Evolutionary conservation across 2,797 vertebrate genomes (phyloP), one percentile per base, ranked within the genome.

Genomic region (Coregonus ussuriensis): DNA sequence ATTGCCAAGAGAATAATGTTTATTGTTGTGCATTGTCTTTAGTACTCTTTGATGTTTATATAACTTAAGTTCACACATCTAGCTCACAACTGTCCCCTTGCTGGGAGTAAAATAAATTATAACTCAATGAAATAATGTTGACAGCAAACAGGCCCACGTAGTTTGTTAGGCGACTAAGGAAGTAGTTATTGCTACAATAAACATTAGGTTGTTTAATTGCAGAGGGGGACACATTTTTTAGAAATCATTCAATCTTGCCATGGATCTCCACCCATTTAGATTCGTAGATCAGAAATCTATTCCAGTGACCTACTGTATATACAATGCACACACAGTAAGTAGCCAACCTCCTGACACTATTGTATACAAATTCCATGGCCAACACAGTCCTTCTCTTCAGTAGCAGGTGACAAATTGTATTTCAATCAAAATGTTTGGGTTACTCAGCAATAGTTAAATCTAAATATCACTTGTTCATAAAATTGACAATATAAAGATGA

Each of bases 231-330:
- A 35, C 31, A 51, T 67, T 74, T 74, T 68, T 83, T 15, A 75
- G 33, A 73, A 77, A 77, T 76, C 25, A 82, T 77, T 83, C 77
- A 84, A 85, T 71, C 59, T 16, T 37, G 33, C 81, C 82, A 77
- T 76, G 29, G 78, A 29, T 72, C 78, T 79, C 78, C 62, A 9
- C 37, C 59, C 70, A 56, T 71, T 74, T n/a, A 77, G 76, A 77
- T 80, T 76, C 56, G 83, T 77, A 79, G 67, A 59, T 77, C 72
- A 56, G 21, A 54, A 31, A 31, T 65, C 47, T n/a, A 21, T 65
- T 72, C 31, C 15, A 9, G 1, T 16, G 65, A 6, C 75, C 33
- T 47, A 47, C 41, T 47, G 41, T 47, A 53, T 31, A 67, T 6
- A 9, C 35, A 74, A 41, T 21, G 6, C 62, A 56, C 71, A 72